A percentile compares a stretch with the other conserved stretches of the same genome.
Conservation (phyloP, 2,888 invertebrate species). For the Arrhopalites spinosus region DNA sequence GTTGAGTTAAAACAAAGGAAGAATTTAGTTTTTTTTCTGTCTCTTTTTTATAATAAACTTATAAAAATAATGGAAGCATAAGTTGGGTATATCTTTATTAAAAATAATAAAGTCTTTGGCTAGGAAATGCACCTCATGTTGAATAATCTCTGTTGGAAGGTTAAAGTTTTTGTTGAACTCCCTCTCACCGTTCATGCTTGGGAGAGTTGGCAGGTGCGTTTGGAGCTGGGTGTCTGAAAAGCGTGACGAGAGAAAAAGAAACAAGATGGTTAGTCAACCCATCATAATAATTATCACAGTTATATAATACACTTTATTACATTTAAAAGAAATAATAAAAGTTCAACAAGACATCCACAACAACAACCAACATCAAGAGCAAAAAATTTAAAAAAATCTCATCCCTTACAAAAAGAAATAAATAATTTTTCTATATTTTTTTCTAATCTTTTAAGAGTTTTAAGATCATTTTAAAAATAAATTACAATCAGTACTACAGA, state of each 20-base stretch:
- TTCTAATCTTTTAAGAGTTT: too few species aligned
- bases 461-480: too few species aligned
- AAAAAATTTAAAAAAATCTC: background rate
- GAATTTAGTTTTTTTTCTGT: background rate
- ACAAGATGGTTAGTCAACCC: constrained; percentile 16
- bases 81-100: background rate
- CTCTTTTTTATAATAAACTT: background rate
- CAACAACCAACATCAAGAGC: background rate
- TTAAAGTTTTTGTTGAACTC: constrained; percentile 24
- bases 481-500: too few species aligned
- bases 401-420: background rate
- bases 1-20: background rate
- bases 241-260: constrained; percentile 1
- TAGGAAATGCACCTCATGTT: constrained; percentile 32
- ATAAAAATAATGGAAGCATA: background rate
- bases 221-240: constrained; percentile 28
- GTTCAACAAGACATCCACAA: too few species aligned
- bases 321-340: too few species aligned
- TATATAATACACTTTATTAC: background rate
- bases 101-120: background rate
- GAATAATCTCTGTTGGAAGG: constrained; percentile 16
- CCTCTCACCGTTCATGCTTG: constrained; percentile 25
- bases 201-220: constrained; percentile 24
- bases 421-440: too few species aligned
- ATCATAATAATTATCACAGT: constrained; percentile 19